Evolutionary conservation across 2,797 vertebrate genomes (phyloP).

Genomic region (Rhinella marina): DNA sequence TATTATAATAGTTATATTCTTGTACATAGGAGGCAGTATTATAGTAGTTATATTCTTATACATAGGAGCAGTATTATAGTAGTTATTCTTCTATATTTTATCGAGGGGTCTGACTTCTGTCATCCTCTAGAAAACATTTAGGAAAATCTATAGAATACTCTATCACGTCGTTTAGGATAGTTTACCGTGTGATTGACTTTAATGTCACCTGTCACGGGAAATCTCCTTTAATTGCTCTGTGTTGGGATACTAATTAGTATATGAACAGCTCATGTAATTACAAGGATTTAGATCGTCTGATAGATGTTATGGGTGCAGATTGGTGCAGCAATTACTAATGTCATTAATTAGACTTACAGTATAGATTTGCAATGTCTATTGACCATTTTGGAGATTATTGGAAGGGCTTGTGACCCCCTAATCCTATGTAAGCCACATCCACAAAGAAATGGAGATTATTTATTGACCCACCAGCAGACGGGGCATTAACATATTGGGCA

Average conservation of each 20-base stretch:
- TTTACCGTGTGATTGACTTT: neutral
- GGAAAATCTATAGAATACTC: no score
- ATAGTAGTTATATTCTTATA: constrained; percentile 2
- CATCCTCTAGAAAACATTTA: no score
- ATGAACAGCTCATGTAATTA: neutral
- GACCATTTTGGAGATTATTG: no score
- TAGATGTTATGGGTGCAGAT: neutral
- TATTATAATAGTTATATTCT: constrained; percentile 10
- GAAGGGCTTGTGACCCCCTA: neutral
- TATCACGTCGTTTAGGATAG: no score
- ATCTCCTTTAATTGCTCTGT: neutral
- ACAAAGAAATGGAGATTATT: neutral
- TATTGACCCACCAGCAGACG: neutral
- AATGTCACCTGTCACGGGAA: neutral
- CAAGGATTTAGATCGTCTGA: neutral
- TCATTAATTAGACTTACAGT: no score
- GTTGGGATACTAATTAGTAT: neutral
- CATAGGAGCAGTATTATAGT: neutral
- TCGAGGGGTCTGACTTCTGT: no score
- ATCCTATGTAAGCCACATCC: neutral
- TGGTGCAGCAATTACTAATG: neutral
- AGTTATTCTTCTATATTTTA: no score
- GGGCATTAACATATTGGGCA: neutral
- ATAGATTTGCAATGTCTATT: no score
- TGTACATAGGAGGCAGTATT: constrained; percentile 8